Percentiles rank a stretch among this genome's conserved stretches.
These are phyloP conservation scores for Oscheius sp. DNA, from an alignment of 2,888 invertebrate species.

Conservation along the genomic window DNA sequence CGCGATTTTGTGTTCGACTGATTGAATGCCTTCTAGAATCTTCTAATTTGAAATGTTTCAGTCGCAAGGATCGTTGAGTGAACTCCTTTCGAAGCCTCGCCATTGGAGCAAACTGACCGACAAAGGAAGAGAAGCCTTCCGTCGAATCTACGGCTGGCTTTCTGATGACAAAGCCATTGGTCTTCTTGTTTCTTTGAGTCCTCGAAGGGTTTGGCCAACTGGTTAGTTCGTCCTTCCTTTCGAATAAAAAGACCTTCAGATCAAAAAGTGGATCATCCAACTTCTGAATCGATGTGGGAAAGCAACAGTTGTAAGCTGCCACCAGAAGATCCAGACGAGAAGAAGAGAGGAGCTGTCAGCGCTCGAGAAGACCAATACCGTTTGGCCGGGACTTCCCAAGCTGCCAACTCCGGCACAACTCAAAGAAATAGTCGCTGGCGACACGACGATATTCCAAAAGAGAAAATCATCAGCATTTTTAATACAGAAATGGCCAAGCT, in stretches of 20 bases:
- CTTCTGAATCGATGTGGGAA: constrained; percentile 60
- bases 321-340: constrained; percentile 25
- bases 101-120: constrained; percentile 99
- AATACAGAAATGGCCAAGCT: constrained; percentile 93
- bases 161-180: constrained; percentile 95
- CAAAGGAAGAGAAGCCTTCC: constrained; percentile 96
- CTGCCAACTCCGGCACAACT: constrained; percentile 34
- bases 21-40: neutral
- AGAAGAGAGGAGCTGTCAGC: constrained; percentile 24
- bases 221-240: constrained; percentile 14
- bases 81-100: constrained; percentile 96
- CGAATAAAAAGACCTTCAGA: constrained; percentile 28
- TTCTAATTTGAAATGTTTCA: constrained; percentile 35
- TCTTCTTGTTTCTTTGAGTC: constrained; percentile 88
- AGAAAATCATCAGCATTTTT: constrained; percentile 91
- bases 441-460: constrained; percentile 93
- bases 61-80: constrained; percentile 93
- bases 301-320: constrained; percentile 31
- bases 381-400: constrained; percentile 37
- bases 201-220: constrained; percentile 57
- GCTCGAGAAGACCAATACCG: constrained; percentile 50
- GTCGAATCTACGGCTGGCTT: constrained; percentile 99
- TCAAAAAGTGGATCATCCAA: constrained; percentile 65
- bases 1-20: neutral
- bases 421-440: constrained; percentile 78